A percentile compares a stretch with the other conserved stretches of the same genome.
Evolutionary conservation across 2,888 invertebrate genomes (phyloP).

Genomic region (Macrosoma leucophasiata): DNA sequence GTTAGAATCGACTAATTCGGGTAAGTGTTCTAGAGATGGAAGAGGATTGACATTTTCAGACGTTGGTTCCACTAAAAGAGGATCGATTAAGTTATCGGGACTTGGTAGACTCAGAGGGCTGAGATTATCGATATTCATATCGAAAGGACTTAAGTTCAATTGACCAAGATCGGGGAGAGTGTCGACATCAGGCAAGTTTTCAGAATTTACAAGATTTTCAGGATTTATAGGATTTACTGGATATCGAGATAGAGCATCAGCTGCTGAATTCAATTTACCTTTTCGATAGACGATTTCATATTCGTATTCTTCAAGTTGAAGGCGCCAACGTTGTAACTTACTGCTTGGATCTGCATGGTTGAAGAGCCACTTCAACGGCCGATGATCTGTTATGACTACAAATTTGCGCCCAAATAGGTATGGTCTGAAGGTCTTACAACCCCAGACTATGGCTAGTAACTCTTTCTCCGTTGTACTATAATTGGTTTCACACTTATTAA

Average conservation of each 20-base stretch:
- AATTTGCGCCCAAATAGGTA: constrained; percentile 18
- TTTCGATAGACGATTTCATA: constrained; percentile 16
- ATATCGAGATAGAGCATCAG: constrained; percentile 26
- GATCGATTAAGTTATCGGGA: too few species aligned
- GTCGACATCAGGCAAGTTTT: background rate
- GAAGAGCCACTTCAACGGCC: constrained; percentile 20
- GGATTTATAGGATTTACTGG: constrained; percentile 9
- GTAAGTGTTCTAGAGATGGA: too few species aligned
- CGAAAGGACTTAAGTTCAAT: too few species aligned
- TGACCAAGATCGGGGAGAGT: too few species aligned
- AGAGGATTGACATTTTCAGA: too few species aligned
- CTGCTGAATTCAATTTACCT: constrained; percentile 18
- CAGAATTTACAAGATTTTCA: too few species aligned
- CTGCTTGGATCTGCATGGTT: constrained; percentile 18
- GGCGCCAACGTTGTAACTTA: constrained; percentile 18
- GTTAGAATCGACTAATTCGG: too few species aligned
- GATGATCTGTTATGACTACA: constrained; percentile 20
- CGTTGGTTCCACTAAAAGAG: too few species aligned
- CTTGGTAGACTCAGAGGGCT: too few species aligned
- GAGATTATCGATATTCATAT: too few species aligned
- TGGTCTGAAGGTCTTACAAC: constrained; percentile 7
- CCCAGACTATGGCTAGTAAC: constrained; percentile 8
- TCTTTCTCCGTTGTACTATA: constrained; percentile 9
- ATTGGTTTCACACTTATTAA: constrained; percentile 2
- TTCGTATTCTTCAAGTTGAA: constrained; percentile 17